A percentile compares a stretch with the other conserved stretches of the same genome.
Evolutionary conservation across 2,113 vertebrate species (phyloP).

Genomic region (Megatriorchis doriae): DNA sequence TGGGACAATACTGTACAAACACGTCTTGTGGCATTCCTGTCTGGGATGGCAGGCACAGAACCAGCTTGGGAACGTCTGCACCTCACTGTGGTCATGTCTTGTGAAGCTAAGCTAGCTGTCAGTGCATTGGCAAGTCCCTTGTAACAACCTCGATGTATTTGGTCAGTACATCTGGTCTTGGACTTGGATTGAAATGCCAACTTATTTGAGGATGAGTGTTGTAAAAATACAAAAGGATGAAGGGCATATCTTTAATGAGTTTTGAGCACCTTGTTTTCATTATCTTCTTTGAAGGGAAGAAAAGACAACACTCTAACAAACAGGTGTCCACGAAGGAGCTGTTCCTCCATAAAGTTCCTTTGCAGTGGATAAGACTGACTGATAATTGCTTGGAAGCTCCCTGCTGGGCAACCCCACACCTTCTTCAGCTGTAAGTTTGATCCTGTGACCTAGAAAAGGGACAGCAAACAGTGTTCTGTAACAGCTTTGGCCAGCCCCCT

Average conservation of each 20-base stretch:
- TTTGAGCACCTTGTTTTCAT: not conserved
- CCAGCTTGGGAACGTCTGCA: not conserved
- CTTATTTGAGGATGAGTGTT: not conserved
- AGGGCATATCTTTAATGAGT: not conserved
- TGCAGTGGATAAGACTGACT: conserved; percentile 85
- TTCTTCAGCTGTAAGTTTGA: conserved; percentile 83
- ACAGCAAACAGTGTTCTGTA: not conserved
- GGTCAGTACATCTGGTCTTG: not conserved
- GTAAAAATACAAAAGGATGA: not conserved
- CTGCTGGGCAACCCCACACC: conserved; percentile 82
- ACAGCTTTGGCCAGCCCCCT: not conserved
- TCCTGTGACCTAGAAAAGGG: not conserved
- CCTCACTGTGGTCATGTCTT: not conserved
- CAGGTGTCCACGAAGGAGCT: conserved; percentile 31
- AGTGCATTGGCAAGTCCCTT: not conserved
- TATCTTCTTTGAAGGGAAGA: conserved; percentile 51
- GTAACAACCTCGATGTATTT: not conserved
- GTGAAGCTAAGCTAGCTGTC: not conserved
- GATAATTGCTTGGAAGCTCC: conserved; percentile 85
- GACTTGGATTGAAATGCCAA: not conserved
- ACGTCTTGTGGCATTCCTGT: not conserved
- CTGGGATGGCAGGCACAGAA: not conserved
- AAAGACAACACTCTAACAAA: conserved; percentile 44
- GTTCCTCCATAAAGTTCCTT: conserved; percentile 75
- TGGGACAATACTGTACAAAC: not conserved